Base-by-base conservation (phyloP, 2,888 invertebrate genomes). In the Andrena hattorfiana region DNA sequence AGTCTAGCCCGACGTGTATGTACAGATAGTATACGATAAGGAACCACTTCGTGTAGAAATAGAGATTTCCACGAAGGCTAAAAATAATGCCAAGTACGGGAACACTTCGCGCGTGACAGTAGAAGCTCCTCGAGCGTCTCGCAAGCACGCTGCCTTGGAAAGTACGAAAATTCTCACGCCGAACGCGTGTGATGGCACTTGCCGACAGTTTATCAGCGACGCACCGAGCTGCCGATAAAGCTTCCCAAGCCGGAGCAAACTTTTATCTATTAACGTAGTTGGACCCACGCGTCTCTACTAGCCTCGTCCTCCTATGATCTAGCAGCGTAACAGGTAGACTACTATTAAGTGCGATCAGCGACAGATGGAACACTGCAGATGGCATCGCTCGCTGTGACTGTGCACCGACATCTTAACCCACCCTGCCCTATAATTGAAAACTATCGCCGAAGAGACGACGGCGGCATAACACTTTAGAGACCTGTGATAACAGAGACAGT, bases 181-280 rank as follows among this genome's bases (percentile, higher is more conserved):
- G 48, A 70, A 48, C 42, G 56, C 49, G 54, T 20, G n/a, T 51
- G 66, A 23, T 30, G 13, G 13, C n/a, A 28, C 20, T 35, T 4
- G 42, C 35, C 56, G 48, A 26, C 70, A 3, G 60, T 67, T 60
- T 56, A 66, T 72, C 67, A 49, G 16, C 63, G 59, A 54, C 48
- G 26, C 49, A 26, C 20, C 7, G 16, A 35, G 35, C 54, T 69
- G 30, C 78, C 56, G 59, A 70, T 70, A 63, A 77, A 73, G 23
- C 49, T 60, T 51, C 71, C 54, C 42, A 70, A 85, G 26, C 51
- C 62, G 73, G 60, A 69, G 56, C 73, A 64, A 63, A 26, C 64
- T 80, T 23, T 72, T 75, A 75, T 75, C 74, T 64, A 70, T 75
- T 80, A 85, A 71, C 72, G 30, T 67, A 69, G 54, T 74, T 77